These are phyloP conservation scores for Thamnophis sirtalis DNA, from an alignment of 2,113 vertebrate species.

Conservation along the genomic window DNA sequence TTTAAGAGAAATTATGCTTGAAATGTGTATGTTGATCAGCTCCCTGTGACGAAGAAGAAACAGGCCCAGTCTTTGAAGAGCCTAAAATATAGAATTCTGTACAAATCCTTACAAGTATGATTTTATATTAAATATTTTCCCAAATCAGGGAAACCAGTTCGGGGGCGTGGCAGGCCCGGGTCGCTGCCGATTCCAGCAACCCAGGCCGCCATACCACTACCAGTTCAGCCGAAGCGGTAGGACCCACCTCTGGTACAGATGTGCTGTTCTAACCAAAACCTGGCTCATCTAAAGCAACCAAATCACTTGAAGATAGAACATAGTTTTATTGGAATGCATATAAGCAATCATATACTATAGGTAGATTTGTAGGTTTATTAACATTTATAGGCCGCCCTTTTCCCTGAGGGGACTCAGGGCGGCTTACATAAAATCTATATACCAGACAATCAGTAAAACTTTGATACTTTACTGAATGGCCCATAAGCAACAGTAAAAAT, in stretches of 20 bases:
- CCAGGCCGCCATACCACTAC: too few relatives aligned
- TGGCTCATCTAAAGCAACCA: neutral
- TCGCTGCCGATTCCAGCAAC: too few relatives aligned
- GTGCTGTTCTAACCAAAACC: neutral
- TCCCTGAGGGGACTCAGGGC: too few relatives aligned
- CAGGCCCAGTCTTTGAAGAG: neutral
- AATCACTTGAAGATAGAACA: neutral
- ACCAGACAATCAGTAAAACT: neutral
- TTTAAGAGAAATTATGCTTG: neutral
- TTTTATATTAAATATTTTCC: neutral
- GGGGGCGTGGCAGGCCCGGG: too few relatives aligned
- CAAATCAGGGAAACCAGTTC: too few relatives aligned
- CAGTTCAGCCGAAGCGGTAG: too few relatives aligned
- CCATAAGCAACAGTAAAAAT: neutral
- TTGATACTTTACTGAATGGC: neutral
- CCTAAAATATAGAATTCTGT: neutral
- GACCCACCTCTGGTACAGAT: neutral
- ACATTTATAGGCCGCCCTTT: too few relatives aligned
- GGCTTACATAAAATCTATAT: too few relatives aligned
- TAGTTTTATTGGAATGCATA: neutral
- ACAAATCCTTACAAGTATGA: neutral
- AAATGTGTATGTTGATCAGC: neutral
- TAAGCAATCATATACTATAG: neutral
- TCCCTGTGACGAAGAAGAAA: neutral
- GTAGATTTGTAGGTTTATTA: too few relatives aligned